Base-by-base conservation (phyloP, 2,888 invertebrate genomes). In the Fabriciana adippe region DNA sequence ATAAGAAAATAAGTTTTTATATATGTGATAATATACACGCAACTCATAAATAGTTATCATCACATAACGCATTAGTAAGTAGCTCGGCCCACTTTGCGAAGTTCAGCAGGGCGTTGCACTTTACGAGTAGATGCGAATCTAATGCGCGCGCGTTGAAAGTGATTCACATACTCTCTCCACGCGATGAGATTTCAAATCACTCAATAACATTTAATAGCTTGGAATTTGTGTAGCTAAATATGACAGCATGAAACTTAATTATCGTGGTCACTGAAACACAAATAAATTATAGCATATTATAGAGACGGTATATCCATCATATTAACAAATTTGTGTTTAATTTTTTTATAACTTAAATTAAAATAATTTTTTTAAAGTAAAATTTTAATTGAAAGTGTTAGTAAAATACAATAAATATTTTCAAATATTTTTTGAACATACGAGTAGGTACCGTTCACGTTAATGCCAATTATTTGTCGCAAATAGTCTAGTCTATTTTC, bases 101-200 rank as follows among this genome's bases (percentile, higher is more conserved):
- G 90, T 91, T 91, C 91, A 90, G 74, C 84, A 77, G 91, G 90
- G 82, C 90, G 81, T 88, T 91, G 92, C 89, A 89, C 91, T 89
- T 85, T 86, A 41, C 35, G 35, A 41, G 35, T 41, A 85, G 79
- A 84, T 82, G 82, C 80, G 81, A 82, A 81, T 80, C 81, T 76
- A 77, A 76, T 81, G 86, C 86, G 84, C 81, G 82, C 83, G 87
- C 84, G 76, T 78, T 82, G 89, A 90, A 90, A 90, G 89, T 90
- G 90, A 89, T 88, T 88, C 79, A 77, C 85, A 83, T 83, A 74
- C 76, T 73, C 73, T 77, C 72, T 69, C 74, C 62, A 60, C 64
- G 65, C 69, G 68, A 66, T 67, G 65, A 70, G 67, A 73, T 70
- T 70, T 63, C 69, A 70, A 67, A 69, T 63, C 55, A 63, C 56